Evolutionary conservation across 2,888 invertebrate species (phyloP).

Genomic region (Drosophila hawaiiensis): DNA sequence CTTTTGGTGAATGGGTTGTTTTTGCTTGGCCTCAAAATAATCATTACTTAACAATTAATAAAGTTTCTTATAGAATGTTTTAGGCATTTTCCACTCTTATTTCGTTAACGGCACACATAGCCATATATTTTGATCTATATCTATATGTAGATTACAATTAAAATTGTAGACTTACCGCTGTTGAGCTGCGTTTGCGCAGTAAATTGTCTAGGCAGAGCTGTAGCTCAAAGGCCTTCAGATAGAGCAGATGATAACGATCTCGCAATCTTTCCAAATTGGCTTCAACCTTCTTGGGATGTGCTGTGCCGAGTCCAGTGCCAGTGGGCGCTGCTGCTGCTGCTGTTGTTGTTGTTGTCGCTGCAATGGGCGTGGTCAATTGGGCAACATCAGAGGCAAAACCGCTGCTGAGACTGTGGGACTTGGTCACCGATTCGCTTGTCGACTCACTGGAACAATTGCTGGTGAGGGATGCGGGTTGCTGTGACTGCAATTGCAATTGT

Average conservation of each 20-base stretch:
- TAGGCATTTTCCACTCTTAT: background rate
- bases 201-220: conserved; percentile 95
- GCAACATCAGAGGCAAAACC: conserved; percentile 70
- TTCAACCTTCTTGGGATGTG: conserved; percentile 79
- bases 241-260: conserved; percentile 95
- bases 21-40: background rate
- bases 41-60: background rate
- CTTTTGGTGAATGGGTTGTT: background rate
- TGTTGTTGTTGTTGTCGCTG: conserved; percentile 39
- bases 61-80: background rate
- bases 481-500: conserved; percentile 47
- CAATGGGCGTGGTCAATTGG: conserved; percentile 37
- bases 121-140: background rate
- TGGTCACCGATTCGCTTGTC: conserved; percentile 69
- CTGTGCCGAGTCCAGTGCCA: conserved; percentile 36
- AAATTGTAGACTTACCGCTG: conserved; percentile 86
- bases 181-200: conserved; percentile 88
- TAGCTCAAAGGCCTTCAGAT: conserved; percentile 95
- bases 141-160: background rate
- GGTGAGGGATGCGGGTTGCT: conserved; percentile 70
- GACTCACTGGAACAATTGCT: conserved; percentile 79
- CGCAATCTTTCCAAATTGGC: conserved; percentile 88
- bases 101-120: too few relatives aligned
- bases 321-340: conserved; percentile 31
- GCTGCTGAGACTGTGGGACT: conserved; percentile 72